Percentiles rank a stretch among this genome's conserved stretches.
Evolutionary conservation across 2,888 invertebrate genomes (phyloP).

Genomic region (Plutella xylostella): DNA sequence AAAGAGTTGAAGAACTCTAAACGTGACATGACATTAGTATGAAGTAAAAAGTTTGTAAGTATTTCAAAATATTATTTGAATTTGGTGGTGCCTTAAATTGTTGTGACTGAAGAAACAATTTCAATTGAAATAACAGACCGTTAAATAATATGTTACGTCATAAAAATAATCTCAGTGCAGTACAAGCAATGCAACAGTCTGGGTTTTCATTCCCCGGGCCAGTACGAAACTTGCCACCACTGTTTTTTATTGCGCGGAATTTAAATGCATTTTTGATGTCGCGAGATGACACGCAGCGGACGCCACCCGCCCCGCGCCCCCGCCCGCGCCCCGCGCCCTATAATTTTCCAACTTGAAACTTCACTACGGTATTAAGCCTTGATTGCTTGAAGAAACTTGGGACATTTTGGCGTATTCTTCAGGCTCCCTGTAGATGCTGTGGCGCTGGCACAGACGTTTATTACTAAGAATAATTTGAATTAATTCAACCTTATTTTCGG

Average conservation of each 20-base stretch:
- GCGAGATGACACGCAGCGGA: constrained; percentile 70
- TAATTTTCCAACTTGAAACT: constrained; percentile 70
- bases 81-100: too few relatives aligned
- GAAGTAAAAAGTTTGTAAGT: too few relatives aligned
- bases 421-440: constrained; percentile 61
- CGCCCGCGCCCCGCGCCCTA: constrained; percentile 47
- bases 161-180: too few relatives aligned
- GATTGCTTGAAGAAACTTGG: constrained; percentile 70
- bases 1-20: too few relatives aligned
- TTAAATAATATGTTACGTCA: too few relatives aligned
- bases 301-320: constrained; percentile 40
- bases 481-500: constrained; percentile 45
- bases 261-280: constrained; percentile 73
- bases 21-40: too few relatives aligned
- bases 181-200: constrained; percentile 1
- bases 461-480: constrained; percentile 59
- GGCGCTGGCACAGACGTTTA: constrained; percentile 59
- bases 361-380: constrained; percentile 69
- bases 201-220: constrained; percentile 51
- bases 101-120: too few relatives aligned
- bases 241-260: constrained; percentile 70
- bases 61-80: too few relatives aligned
- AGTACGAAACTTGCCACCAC: constrained; percentile 62
- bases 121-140: too few relatives aligned
- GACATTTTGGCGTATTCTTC: constrained; percentile 69